Evolutionary conservation across 2,113 vertebrate genomes (phyloP).

Genomic region (Zeus faber): DNA sequence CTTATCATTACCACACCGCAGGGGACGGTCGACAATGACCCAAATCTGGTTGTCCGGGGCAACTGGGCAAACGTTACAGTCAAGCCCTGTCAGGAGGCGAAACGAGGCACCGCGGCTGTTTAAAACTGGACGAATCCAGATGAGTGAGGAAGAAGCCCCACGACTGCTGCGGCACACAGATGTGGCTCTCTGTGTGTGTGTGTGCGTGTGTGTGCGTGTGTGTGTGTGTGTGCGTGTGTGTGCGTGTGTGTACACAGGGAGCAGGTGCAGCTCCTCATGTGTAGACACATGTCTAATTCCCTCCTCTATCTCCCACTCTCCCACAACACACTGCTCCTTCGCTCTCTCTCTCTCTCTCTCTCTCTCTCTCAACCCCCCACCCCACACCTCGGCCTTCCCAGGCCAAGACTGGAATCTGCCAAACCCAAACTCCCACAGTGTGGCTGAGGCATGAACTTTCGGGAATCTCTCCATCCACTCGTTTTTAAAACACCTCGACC

Average conservation of each 20-base stretch:
- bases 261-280: slow-evolving; percentile 68
- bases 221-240: slow-evolving; percentile 24
- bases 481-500: no score
- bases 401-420: no score
- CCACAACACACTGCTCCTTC: slow-evolving; percentile 8
- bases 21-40: no score
- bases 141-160: slow-evolving; percentile 34
- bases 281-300: slow-evolving; percentile 64
- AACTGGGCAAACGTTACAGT: no score
- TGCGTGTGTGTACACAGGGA: slow-evolving; percentile 38
- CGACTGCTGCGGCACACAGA: slow-evolving; percentile 48
- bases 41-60: no score
- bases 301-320: slow-evolving; percentile 44
- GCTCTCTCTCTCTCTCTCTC: no score
- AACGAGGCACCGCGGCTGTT: slow-evolving; percentile 42
- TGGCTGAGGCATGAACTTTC: no score
- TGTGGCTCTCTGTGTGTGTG: slow-evolving; percentile 6
- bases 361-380: no score
- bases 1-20: neutral
- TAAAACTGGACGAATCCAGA: slow-evolving; percentile 58
- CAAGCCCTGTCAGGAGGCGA: neutral
- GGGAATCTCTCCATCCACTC: no score
- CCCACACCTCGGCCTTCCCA: no score
- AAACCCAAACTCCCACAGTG: no score
- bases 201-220: slow-evolving; percentile 22